These are phyloP conservation scores for Pterobdella sp. DNA, from an alignment of 2,888 invertebrate species.

Conservation along the genomic window DNA sequence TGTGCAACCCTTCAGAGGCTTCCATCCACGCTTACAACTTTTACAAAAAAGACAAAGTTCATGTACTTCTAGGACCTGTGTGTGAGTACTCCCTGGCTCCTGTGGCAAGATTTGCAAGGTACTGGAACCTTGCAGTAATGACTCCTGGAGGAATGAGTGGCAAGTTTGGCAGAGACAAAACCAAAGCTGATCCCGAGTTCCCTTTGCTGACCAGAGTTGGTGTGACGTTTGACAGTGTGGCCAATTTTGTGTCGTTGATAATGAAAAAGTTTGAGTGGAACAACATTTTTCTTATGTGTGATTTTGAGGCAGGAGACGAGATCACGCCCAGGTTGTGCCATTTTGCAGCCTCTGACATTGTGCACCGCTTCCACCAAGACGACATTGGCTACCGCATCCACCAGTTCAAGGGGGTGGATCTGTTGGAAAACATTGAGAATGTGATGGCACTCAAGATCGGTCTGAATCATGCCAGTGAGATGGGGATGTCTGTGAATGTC, in stretches of 20 bases:
- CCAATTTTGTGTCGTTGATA: slow-evolving; percentile 21
- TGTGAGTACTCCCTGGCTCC: slow-evolving; percentile 68
- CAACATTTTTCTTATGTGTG: slow-evolving; percentile 29
- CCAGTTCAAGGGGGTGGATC: slow-evolving; percentile 26
- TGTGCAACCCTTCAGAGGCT: slow-evolving; percentile 35
- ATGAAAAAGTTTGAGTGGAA: slow-evolving; percentile 24
- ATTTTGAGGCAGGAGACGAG: slow-evolving; percentile 26
- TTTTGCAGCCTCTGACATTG: slow-evolving; percentile 35
- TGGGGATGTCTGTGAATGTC: not conserved
- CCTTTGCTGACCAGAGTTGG: slow-evolving; percentile 61
- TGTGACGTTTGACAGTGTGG: slow-evolving; percentile 35
- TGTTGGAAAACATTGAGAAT: slow-evolving; percentile 16
- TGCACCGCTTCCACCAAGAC: slow-evolving; percentile 26
- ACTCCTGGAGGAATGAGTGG: slow-evolving; percentile 55
- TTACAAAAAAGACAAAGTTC: slow-evolving; percentile 36
- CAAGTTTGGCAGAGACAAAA: slow-evolving; percentile 44
- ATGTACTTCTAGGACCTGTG: slow-evolving; percentile 46
- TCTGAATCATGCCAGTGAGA: slow-evolving; percentile 34
- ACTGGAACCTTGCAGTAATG: slow-evolving; percentile 83
- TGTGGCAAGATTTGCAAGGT: slow-evolving; percentile 76
- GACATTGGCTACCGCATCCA: slow-evolving; percentile 19
- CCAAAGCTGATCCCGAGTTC: slow-evolving; percentile 44
- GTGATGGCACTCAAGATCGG: slow-evolving; percentile 33
- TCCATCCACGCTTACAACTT: slow-evolving; percentile 44
- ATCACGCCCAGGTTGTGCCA: slow-evolving; percentile 33